These are phyloP conservation scores for Nomada flava DNA, from an alignment of 2,888 invertebrate genomes.

Conservation along the genomic window DNA sequence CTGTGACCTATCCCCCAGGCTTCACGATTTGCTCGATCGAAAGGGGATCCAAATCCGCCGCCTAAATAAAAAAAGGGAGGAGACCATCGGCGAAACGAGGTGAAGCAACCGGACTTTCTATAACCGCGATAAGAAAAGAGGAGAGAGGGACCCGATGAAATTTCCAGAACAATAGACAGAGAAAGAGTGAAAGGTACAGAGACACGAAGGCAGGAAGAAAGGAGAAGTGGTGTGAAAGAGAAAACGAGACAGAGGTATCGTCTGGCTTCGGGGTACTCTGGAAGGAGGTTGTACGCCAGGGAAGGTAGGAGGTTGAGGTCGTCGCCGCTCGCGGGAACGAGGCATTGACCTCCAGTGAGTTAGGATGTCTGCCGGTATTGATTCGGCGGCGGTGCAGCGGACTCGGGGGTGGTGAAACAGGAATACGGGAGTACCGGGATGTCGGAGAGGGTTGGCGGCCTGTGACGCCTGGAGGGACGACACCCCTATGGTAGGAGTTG, in stretches of 20 bases:
- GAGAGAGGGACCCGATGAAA: too few relatives aligned
- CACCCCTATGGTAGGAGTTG: slow-evolving; percentile 53
- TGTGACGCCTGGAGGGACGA: slow-evolving; percentile 67
- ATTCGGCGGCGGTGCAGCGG: slow-evolving; percentile 82
- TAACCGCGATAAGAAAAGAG: neutral
- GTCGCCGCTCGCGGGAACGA: slow-evolving; percentile 86
- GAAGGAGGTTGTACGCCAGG: slow-evolving; percentile 78
- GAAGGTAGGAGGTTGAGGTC: slow-evolving; percentile 84
- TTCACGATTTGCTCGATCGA: neutral
- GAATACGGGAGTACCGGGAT: slow-evolving; percentile 77
- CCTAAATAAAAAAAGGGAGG: slow-evolving; percentile 30
- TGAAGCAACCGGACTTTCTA: neutral
- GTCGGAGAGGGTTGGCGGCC: slow-evolving; percentile 66
- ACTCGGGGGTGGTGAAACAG: slow-evolving; percentile 76
- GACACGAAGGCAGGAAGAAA: neutral
- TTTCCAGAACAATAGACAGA: neutral
- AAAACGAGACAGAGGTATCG: slow-evolving; percentile 39
- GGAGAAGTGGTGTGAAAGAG: neutral
- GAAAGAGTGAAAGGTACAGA: too few relatives aligned
- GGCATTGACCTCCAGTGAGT: slow-evolving; percentile 87
- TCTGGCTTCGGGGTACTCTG: slow-evolving; percentile 76
- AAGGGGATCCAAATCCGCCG: slow-evolving; percentile 12
- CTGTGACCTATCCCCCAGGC: neutral
- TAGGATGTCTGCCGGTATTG: slow-evolving; percentile 86
- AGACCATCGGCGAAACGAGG: slow-evolving; percentile 8